Conservation (phyloP, 2,888 invertebrate genomes). For the Nematopogon swammerdamellus region DNA sequence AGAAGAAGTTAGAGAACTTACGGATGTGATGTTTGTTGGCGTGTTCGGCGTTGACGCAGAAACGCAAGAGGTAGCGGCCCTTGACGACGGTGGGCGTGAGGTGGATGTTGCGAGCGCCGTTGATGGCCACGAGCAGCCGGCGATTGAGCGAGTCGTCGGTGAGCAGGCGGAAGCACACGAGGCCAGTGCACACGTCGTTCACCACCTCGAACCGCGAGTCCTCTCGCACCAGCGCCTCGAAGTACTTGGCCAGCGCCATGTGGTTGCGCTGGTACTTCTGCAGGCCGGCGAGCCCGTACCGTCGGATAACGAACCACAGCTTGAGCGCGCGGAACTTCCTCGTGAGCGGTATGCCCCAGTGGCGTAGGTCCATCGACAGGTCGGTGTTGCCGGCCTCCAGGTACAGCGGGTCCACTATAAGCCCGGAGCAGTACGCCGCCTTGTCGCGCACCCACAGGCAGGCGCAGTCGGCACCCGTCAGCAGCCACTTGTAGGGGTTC, state of each 20-base stretch:
- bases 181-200: constrained; percentile 71
- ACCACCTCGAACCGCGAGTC: constrained; percentile 74
- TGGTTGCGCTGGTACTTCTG: constrained; percentile 83
- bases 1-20: constrained; percentile 12
- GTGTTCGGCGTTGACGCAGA: constrained; percentile 78
- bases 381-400: constrained; percentile 77
- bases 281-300: constrained; percentile 79
- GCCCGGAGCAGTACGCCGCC: constrained; percentile 72
- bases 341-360: constrained; percentile 87
- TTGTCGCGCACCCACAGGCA: constrained; percentile 80
- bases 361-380: constrained; percentile 68
- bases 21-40: constrained; percentile 70
- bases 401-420: constrained; percentile 85
- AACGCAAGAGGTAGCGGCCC: constrained; percentile 72
- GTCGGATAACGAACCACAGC: constrained; percentile 82
- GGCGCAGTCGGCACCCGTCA: constrained; percentile 83
- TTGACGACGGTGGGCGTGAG: constrained; percentile 82
- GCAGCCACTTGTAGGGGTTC: constrained; percentile 85
- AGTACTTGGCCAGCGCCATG: constrained; percentile 70
- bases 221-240: constrained; percentile 63
- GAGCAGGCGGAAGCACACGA: constrained; percentile 75
- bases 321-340: constrained; percentile 82
- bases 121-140: constrained; percentile 72
- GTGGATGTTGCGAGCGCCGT: constrained; percentile 79
- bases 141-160: constrained; percentile 72